Percentiles rank a stretch among this genome's conserved stretches.
Evolutionary conservation across 2,113 vertebrate genomes (phyloP).

Genomic region (Myotis lucifugus): DNA sequence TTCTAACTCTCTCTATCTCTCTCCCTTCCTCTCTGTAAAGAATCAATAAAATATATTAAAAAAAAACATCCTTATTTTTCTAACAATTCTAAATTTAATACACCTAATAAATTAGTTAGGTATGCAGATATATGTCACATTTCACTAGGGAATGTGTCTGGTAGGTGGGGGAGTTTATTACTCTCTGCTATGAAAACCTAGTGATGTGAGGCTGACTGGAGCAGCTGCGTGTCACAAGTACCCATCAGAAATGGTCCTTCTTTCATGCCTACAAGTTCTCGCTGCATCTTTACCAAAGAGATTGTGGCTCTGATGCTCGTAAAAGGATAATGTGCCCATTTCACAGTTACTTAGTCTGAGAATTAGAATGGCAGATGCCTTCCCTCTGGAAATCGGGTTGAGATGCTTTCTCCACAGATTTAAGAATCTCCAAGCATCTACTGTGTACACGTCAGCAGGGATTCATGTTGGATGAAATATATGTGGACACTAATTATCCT

Average conservation of each 20-base stretch:
- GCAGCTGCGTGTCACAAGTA: background rate
- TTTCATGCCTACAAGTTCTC: background rate
- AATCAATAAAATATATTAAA: no score
- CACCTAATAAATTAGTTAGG: background rate
- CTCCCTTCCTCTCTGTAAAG: no score
- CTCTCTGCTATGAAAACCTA: background rate
- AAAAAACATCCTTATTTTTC: background rate
- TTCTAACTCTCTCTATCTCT: no score
- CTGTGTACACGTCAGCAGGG: no score
- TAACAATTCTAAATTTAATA: background rate
- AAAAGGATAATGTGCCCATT: background rate
- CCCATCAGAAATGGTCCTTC: background rate
- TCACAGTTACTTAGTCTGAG: background rate
- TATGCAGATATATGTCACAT: background rate
- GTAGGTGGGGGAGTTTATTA: background rate
- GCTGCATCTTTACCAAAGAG: background rate
- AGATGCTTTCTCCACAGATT: background rate
- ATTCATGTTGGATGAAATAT: background rate
- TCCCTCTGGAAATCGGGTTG: background rate
- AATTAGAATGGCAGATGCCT: background rate
- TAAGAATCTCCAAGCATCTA: background rate
- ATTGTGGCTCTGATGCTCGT: rapidly evolving
- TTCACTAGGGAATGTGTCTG: background rate
- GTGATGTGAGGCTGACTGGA: background rate
- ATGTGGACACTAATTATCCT: background rate